Evolutionary conservation across 2,888 invertebrate genomes (phyloP).

Genomic region (Thera obeliscata): DNA sequence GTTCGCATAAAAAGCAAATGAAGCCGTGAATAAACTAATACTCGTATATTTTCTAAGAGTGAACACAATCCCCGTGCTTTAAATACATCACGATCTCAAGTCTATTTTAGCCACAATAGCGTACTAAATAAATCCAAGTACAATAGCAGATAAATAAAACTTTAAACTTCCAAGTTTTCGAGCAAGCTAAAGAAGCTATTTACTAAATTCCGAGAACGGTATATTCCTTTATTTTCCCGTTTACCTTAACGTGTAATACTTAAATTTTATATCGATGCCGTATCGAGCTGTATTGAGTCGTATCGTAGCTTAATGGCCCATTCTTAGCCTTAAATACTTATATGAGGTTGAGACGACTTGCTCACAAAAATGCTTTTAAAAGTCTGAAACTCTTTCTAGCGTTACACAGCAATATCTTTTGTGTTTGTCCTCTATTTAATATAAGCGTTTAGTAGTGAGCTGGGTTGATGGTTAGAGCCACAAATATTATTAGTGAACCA

Average conservation of each 20-base stretch:
- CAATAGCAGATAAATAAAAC: constrained; percentile 1
- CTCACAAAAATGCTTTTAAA: constrained; percentile 20
- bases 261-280: constrained; percentile 43
- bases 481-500: no score
- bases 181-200: constrained; percentile 21
- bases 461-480: no score
- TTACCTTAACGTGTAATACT: constrained; percentile 42
- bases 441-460: no score
- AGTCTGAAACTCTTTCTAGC: constrained; percentile 3
- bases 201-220: constrained; percentile 21
- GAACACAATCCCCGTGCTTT: neutral
- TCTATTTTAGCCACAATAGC: neutral
- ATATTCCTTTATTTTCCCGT: constrained; percentile 39
- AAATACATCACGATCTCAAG: neutral
- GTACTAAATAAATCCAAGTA: neutral
- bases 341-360: constrained; percentile 29
- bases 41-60: no score
- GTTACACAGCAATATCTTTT: no score
- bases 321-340: constrained; percentile 38
- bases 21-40: no score
- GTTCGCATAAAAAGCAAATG: no score
- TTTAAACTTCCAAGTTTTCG: constrained; percentile 2
- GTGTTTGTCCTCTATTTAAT: no score
- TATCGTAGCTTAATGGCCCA: constrained; percentile 40
- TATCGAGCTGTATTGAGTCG: constrained; percentile 34